Conservation (phyloP, 2,797 vertebrate genomes). For the Balearica regulorum region DNA sequence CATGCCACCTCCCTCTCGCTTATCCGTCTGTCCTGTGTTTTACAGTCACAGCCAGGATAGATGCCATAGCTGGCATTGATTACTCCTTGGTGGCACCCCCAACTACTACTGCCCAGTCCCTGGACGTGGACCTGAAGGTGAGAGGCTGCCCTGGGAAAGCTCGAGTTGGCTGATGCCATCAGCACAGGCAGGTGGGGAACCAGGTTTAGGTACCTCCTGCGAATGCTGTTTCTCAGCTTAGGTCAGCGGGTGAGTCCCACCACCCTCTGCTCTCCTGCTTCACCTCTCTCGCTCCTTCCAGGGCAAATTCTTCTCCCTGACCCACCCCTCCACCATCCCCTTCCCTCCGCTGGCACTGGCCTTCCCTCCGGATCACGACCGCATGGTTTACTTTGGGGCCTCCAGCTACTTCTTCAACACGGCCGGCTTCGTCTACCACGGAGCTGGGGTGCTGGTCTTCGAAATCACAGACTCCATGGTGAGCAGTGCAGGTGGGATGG, state of each 20-base stretch:
- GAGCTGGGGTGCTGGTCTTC: slow-evolving; percentile 52
- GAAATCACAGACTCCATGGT: slow-evolving; percentile 69
- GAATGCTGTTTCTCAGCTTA: not conserved
- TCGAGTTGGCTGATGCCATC: not conserved
- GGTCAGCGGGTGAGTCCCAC: not conserved
- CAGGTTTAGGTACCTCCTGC: not conserved
- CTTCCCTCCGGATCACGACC: slow-evolving; percentile 47
- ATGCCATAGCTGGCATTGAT: slow-evolving; percentile 37
- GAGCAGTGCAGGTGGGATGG: not conserved
- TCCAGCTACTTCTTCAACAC: slow-evolving; percentile 76
- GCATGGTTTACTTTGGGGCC: slow-evolving; percentile 74
- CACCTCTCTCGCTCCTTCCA: not conserved
- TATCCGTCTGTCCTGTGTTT: not conserved
- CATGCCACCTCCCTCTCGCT: accelerated
- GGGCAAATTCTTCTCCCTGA: slow-evolving; percentile 71
- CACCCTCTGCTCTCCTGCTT: not conserved
- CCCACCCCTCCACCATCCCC: not conserved
- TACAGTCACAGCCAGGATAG: slow-evolving; percentile 67
- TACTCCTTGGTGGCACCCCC: slow-evolving; percentile 70
- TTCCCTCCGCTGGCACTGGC: slow-evolving; percentile 22
- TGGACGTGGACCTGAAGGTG: slow-evolving; percentile 71
- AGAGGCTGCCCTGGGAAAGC: not conserved
- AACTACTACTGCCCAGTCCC: not conserved
- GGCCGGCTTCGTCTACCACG: slow-evolving; percentile 53
- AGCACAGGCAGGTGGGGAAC: not conserved